Evolutionary conservation across 2,888 invertebrate species (phyloP), one percentile per base, ranked within the genome.

Genomic region (Drosophila meridiana): DNA sequence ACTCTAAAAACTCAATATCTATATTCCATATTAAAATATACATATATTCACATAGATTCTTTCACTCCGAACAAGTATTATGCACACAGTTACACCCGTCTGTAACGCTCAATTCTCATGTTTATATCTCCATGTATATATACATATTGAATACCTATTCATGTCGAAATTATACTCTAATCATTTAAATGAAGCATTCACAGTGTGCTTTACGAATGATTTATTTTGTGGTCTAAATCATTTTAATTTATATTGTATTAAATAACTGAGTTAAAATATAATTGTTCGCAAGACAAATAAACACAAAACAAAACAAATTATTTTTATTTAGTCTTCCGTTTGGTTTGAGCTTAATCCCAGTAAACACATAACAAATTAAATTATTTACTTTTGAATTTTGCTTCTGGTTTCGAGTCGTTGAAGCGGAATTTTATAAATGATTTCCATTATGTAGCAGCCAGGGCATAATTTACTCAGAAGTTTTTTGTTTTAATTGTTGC

Each of bases 401-500:
- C 8, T 48, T 48, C 28, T n/a, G 7, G 6, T 3, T 9, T 34
- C 4, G 13, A 38, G 13, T 38, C 11, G 9, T n/a, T 43, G 7
- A 20, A 2, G 45, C 11, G 4, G 26, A 45, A 45, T 26, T 20
- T 13, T 3, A 26, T 13, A 36, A 36, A 7, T 13, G 34, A 34
- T 53, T 36, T 14, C 4, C 30, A 30, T 45, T 20, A 3, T 38
- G 14, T 8, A 28, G 14, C 11, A n/a, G 38, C 6, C 40, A 40
- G n/a, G 9, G 28, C 30, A 40, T n/a, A 38, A 55, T 28, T 14
- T 11, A 43, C 8, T 45, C 26, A 1, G 59, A 63, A 11, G 26
- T 38, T 71, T 34, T 48, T 53, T 70, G 38, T 47, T 20, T 28
- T 36, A 52, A 57, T 52, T 52, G 34, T 52, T 26, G 52, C 20